Conservation (phyloP, 2,888 invertebrate species). For the Napeogenes sylphis region DNA sequence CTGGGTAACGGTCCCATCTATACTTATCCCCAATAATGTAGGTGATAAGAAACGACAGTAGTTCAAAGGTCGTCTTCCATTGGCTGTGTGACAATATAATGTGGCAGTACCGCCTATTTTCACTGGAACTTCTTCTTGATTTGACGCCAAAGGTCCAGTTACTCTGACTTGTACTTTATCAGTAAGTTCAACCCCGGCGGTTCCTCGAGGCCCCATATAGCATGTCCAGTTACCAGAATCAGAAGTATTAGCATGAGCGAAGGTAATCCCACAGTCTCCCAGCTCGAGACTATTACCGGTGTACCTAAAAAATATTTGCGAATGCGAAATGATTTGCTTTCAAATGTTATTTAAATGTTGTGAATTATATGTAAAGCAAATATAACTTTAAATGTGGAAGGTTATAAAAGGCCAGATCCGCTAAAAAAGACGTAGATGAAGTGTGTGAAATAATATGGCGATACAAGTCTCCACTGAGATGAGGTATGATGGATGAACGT, state of each 20-base stretch:
- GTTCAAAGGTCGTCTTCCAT: conserved; percentile 56
- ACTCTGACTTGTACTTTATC: conserved; percentile 57
- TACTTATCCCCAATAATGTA: conserved; percentile 52
- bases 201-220: conserved; percentile 62
- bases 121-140: conserved; percentile 40
- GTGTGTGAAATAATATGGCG: no score
- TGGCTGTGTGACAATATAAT: conserved; percentile 64
- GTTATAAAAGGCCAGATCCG: no score
- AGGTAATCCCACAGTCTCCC: conserved; percentile 69
- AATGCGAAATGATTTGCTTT: neutral
- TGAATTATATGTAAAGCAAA: no score
- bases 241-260: conserved; percentile 44
- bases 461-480: no score
- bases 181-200: conserved; percentile 55
- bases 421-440: no score
- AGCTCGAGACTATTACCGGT: conserved; percentile 57
- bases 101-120: conserved; percentile 43
- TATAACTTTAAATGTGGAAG: no score
- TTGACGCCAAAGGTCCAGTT: conserved; percentile 64
- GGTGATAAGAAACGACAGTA: conserved; percentile 73
- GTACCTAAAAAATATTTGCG: conserved; percentile 49
- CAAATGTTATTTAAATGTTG: neutral
- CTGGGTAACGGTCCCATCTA: conserved; percentile 57
- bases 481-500: no score
- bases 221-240: conserved; percentile 70